Evolutionary conservation across 2,888 invertebrate species (phyloP), one percentile per base, ranked within the genome.

Genomic region (Standfussiana lucernea): DNA sequence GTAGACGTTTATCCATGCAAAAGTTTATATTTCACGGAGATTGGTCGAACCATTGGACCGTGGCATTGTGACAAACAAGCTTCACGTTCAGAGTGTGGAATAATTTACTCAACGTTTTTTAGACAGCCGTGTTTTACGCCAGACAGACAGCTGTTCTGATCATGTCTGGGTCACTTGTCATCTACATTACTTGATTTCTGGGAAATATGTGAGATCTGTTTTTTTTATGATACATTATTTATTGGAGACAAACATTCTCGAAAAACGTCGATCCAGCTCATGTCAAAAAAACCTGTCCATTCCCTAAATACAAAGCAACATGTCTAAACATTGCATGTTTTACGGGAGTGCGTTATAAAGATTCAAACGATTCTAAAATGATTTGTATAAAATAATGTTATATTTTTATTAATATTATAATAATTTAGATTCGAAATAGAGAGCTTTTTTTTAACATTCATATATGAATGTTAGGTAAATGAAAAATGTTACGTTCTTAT

Each of bases 1-100:
- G 32, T 21, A 61, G 37, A 50, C 37, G 37, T 37, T 24, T 32
- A 32, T 28, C 8, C 6, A 45, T 35, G 10, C 35, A 35, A 35
- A 32, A 53, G 40, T 59, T 66, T 61, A 72, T 61, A 75, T 74
- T 64, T 35, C 35, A 53, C 28, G 15, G 42, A 32, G 11, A 59
- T 11, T 37, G 24, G 37, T 47, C 10, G 13, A 59, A 18, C 8
- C 42, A 18, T 35, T 45, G 37, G 37, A 32, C 28, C 40, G 59
- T 47, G 32, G 28, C 56, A 66, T 47, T 37, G 21, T 66, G 24
- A 40, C 47, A 35, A 72, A 66, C 40, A 67, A 67, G 4, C 66
- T 59, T 66, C 59, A 40, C 62, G 62, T 71, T 32, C 28, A 37
- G 56, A 18, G 40, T 64, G 45, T 68, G 66, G 28, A 59, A 35